Percentiles rank a stretch among this genome's conserved stretches.
These are phyloP conservation scores for Sebastiscus albofasciatus DNA, from an alignment of 2,797 vertebrate genomes.

Conservation along the genomic window DNA sequence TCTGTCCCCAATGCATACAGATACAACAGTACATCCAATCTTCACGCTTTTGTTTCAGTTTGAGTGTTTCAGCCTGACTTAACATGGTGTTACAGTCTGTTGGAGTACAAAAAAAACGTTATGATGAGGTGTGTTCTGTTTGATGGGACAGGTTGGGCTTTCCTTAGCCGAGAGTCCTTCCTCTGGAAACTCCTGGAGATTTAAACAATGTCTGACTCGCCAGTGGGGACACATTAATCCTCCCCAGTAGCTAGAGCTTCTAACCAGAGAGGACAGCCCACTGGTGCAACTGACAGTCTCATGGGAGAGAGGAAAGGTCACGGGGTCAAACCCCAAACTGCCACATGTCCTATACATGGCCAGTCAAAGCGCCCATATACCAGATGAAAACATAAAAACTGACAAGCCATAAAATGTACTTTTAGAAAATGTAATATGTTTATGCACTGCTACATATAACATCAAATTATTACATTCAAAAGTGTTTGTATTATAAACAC, in stretches of 20 bases:
- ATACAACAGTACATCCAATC: neutral
- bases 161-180: constrained; percentile 21
- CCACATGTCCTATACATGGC: neutral
- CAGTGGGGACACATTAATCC: constrained; percentile 50
- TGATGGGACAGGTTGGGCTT: constrained; percentile 32
- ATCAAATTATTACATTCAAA: neutral
- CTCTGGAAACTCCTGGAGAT: constrained; percentile 29
- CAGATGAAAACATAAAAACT: neutral
- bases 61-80: constrained; percentile 5
- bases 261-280: constrained; percentile 25
- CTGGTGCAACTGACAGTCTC: constrained; percentile 34
- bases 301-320: constrained; percentile 27
- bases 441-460: neutral
- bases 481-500: neutral
- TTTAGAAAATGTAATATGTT: neutral
- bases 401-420: neutral
- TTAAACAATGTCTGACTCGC: constrained; percentile 37
- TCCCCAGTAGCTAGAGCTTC: constrained; percentile 23
- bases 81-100: neutral
- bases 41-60: neutral
- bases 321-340: constrained; percentile 12
- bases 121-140: constrained; percentile 38
- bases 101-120: neutral
- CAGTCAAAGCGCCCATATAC: neutral
- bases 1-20: neutral